Conservation (phyloP, 2,797 vertebrate genomes). For the Pseudocheirus occidentalis region DNA sequence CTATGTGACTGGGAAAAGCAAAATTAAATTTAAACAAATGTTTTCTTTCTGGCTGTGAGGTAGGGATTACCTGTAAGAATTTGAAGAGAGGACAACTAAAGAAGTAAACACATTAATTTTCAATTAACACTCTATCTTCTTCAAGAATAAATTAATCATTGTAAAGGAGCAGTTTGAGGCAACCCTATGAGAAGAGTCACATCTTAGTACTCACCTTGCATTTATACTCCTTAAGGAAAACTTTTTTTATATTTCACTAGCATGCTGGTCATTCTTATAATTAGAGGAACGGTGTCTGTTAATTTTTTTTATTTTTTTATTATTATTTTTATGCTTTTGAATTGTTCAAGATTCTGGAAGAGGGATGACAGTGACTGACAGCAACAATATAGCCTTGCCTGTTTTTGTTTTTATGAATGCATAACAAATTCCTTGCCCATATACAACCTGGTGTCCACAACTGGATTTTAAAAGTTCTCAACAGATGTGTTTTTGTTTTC, state of each 20-base stretch:
- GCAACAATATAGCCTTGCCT: not conserved
- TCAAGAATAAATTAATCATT: not conserved
- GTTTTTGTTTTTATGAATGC: not conserved
- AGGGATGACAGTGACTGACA: not conserved
- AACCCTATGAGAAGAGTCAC: not conserved
- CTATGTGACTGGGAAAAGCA: not conserved
- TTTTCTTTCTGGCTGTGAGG: not conserved
- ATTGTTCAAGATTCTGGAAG: not conserved
- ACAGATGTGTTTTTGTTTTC: not conserved
- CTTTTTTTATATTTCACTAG: not conserved
- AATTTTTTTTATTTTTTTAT: too few relatives aligned
- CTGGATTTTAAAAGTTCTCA: not conserved
- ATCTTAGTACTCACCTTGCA: not conserved
- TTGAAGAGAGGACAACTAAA: not conserved
- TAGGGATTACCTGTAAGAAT: constrained; percentile 9
- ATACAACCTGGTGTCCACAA: not conserved
- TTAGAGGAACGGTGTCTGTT: not conserved
- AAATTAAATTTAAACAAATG: not conserved
- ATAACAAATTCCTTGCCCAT: not conserved
- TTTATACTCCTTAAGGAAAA: too few relatives aligned
- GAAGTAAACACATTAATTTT: constrained; percentile 1
- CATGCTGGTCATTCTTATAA: not conserved
- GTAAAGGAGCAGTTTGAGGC: not conserved
- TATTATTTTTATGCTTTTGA: not conserved
- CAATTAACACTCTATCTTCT: not conserved